Conservation (phyloP, 2,797 vertebrate species). For the Sebastes iracundus region DNA sequence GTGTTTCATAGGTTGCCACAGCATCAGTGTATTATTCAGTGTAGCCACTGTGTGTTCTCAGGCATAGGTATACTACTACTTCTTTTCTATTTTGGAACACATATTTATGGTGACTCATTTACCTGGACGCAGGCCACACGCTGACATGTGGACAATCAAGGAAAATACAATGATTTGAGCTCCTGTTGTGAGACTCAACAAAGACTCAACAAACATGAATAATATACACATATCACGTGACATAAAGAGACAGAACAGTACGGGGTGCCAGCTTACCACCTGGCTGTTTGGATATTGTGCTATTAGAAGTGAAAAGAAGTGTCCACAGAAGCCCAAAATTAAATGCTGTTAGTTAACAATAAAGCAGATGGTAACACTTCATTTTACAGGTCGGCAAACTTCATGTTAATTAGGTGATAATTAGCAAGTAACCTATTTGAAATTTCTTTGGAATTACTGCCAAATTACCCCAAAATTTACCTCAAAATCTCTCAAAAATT, state of each 20-base stretch:
- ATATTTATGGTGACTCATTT: conserved; percentile 8
- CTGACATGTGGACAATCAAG: conserved; percentile 20
- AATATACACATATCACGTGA: not conserved
- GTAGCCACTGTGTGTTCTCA: not conserved
- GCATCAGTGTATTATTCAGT: not conserved
- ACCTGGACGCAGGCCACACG: conserved; percentile 17
- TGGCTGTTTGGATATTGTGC: not conserved
- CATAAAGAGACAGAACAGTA: not conserved
- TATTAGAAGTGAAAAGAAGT: no score
- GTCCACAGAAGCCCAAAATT: no score
- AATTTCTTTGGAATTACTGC: no score
- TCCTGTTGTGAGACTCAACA: conserved; percentile 11
- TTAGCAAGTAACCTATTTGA: no score
- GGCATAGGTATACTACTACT: not conserved
- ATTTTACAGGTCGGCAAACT: no score
- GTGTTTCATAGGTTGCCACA: not conserved
- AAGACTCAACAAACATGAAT: not conserved
- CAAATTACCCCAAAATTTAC: no score
- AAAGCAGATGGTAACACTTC: no score
- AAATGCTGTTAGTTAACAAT: no score
- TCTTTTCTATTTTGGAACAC: conserved; percentile 10
- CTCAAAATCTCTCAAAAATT: no score
- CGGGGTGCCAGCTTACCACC: not conserved
- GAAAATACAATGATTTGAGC: not conserved
- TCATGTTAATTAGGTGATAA: no score